Base-by-base conservation (phyloP, 2,113 vertebrate genomes). In the Hydrochoerus hydrochaeris region DNA sequence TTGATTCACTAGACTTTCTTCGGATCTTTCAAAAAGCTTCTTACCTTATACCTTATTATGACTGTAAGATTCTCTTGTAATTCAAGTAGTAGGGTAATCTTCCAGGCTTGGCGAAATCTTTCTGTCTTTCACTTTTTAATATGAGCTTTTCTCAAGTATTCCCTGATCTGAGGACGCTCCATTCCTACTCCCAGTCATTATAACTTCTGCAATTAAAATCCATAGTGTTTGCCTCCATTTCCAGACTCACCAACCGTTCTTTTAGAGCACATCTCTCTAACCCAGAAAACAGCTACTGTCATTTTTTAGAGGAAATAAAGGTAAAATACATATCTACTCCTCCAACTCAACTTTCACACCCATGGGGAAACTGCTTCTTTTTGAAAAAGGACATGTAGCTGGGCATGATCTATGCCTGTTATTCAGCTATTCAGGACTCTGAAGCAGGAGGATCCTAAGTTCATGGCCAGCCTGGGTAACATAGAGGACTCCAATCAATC, bases 1-100 rank as follows among this genome's bases (percentile, higher is more conserved):
- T 88, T 94, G 94, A 96, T 96, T 97, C 96, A 96, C 96, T 96
- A 88, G 94, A 91, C 89, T 96, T 94, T 95, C 91, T 93, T 94
- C 7, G 0, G 44, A 49, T 94, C 82, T 96, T 95, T 97, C 63
- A 95, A 71, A 96, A 95, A 95, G 71, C 85, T 94, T 95, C 94
- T 93, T 87, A 85, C 87, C 93, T 71, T 90, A 90, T 63, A 95
- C 62, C 67, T 94, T 92, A 96, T 86, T 96, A 90, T 10, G 1
- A 75, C 65, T 11, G n/a, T 44, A 96, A 93, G 87, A 80, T 75
- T 67, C 73, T 93, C 86, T 92, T 26, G 2, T 85, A n/a, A 92
- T 92, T 92, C 77, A 90, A 95, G 91, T 63, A 69, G 90, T 38
- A 49, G 63, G 63, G 49, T 97, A 71, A 96, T 93, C 97, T 95